phyloP scores from a whole-genome alignment of 2,797 vertebrate genomes.

The Dryobates pubescens region DNA sequence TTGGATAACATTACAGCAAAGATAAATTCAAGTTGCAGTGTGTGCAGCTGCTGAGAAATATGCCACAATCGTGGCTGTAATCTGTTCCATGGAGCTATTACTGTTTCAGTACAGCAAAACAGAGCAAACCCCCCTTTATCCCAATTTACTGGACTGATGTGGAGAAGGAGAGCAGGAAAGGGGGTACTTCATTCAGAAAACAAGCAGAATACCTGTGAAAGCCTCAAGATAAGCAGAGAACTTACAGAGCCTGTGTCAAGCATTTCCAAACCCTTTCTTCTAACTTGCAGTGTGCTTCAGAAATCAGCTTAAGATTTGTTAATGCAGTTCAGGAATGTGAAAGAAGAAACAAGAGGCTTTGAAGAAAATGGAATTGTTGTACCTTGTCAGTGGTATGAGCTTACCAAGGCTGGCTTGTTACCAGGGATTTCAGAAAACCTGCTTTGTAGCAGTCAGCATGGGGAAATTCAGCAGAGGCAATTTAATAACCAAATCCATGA shows the following conservation, averaged over 20 bases:
- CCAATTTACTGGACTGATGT: neutral
- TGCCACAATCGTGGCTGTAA: neutral
- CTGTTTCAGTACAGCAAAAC: neutral
- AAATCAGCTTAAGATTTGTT: neutral
- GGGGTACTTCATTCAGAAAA: neutral
- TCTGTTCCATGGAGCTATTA: neutral
- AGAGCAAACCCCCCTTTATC: neutral
- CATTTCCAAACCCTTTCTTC: neutral
- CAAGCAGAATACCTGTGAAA: neutral
- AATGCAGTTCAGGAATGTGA: neutral
- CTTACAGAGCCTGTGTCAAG: neutral
- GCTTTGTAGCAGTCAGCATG: neutral
- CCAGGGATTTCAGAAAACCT: neutral
- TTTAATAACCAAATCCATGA: neutral
- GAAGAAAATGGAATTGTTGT: neutral
- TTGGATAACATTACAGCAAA: neutral
- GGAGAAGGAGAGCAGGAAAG: neutral
- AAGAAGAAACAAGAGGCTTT: neutral
- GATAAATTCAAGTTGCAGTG: neutral
- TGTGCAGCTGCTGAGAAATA: neutral
- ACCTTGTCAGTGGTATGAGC: fast-evolving
- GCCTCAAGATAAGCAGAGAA: neutral
- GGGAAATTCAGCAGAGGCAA: neutral
- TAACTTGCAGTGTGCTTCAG: neutral
- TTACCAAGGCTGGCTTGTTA: neutral